Conservation (phyloP, 2,113 vertebrate genomes). For the Marmota flaviventris region DNA sequence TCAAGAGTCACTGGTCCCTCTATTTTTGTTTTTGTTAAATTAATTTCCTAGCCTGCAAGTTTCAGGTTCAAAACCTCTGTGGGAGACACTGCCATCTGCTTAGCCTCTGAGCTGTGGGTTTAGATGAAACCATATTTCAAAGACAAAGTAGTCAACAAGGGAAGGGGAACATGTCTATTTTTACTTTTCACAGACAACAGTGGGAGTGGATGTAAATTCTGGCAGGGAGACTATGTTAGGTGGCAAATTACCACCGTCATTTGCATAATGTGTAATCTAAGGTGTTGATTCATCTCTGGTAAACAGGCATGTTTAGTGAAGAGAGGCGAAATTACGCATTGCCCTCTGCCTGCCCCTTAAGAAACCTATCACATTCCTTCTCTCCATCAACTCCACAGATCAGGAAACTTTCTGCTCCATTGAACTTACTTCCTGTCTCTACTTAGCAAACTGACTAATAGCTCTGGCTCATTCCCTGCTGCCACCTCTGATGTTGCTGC, state of each 20-base stretch:
- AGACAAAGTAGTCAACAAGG: constrained; percentile 72
- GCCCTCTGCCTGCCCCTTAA: constrained; percentile 43
- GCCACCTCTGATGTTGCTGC: background rate
- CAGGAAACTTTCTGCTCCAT: constrained; percentile 46
- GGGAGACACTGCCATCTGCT: constrained; percentile 76
- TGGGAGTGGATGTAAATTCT: constrained; percentile 79
- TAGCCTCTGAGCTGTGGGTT: constrained; percentile 72
- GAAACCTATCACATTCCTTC: constrained; percentile 54
- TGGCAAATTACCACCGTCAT: constrained; percentile 77
- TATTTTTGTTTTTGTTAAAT: constrained; percentile 71
- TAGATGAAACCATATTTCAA: constrained; percentile 71
- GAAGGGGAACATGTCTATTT: constrained; percentile 77
- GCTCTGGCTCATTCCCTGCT: background rate
- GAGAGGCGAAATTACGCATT: constrained; percentile 56
- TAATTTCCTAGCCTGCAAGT: constrained; percentile 66
- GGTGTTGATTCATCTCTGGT: constrained; percentile 79
- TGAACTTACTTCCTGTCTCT: constrained; percentile 45
- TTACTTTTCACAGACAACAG: constrained; percentile 77
- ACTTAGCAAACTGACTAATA: constrained; percentile 56
- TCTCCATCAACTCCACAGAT: background rate
- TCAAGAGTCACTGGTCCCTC: background rate
- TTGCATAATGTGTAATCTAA: constrained; percentile 74
- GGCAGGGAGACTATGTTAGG: constrained; percentile 74
- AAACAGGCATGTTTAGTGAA: constrained; percentile 55
- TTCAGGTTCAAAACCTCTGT: constrained; percentile 63